Evolutionary conservation across 2,113 vertebrate species (phyloP).

Genomic region (Ranitomeya variabilis): DNA sequence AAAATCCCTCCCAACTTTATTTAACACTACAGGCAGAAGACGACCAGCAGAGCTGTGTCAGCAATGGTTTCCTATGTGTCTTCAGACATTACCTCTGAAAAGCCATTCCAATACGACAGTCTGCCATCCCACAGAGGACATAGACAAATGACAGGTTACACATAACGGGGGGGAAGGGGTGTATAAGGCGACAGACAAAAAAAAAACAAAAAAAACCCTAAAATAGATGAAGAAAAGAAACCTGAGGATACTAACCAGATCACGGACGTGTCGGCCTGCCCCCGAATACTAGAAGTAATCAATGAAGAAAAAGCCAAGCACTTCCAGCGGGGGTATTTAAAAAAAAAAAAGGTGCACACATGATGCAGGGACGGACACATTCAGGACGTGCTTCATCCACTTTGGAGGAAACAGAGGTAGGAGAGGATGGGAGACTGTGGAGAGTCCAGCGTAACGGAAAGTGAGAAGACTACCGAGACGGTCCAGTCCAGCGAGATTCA

Average conservation of each 20-base stretch:
- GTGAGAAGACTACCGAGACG: background rate
- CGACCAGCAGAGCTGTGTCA: constrained; percentile 33
- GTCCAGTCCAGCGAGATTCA: constrained; percentile 38
- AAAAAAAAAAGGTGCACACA: background rate
- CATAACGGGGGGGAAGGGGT: background rate
- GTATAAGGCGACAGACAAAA: background rate
- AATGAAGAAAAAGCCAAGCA: background rate
- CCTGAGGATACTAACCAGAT: constrained; percentile 15
- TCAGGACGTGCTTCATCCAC: constrained; percentile 26
- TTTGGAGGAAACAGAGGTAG: constrained; percentile 35
- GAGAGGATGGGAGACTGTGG: constrained; percentile 29
- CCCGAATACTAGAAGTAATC: constrained; percentile 19
- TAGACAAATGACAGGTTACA: constrained; percentile 49
- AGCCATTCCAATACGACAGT: constrained; percentile 41
- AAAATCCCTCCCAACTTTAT: constrained; percentile 60
- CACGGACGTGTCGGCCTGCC: background rate
- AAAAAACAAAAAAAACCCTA: constrained; percentile 17
- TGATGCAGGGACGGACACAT: constrained; percentile 47
- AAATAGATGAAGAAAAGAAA: background rate
- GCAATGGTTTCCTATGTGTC: constrained; percentile 9
- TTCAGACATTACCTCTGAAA: constrained; percentile 32
- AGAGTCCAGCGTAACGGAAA: constrained; percentile 49
- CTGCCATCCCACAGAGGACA: constrained; percentile 46
- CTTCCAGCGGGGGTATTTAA: background rate
- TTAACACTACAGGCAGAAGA: constrained; percentile 47